Percentiles rank a stretch among this genome's conserved stretches.
Conservation (phyloP, 2,888 invertebrate genomes). For the Achlya flavicornis region DNA sequence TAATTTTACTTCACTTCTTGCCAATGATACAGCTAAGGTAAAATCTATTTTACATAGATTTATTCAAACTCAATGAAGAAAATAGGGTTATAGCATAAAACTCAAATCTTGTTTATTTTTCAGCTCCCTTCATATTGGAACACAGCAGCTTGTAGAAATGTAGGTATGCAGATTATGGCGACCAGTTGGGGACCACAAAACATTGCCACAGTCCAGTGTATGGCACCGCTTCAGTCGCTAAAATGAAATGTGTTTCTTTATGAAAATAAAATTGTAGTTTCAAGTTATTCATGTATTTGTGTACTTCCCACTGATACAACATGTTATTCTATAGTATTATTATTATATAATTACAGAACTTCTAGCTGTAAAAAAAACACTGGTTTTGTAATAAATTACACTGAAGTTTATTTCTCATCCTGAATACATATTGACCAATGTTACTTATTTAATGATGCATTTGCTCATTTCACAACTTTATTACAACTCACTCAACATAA, state of each 20-base stretch:
- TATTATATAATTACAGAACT: conserved; percentile 5
- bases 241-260: conserved; percentile 7
- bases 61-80: too few species aligned
- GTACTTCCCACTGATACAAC: conserved; percentile 9
- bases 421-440: conserved; percentile 80
- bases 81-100: neutral
- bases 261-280: conserved; percentile 8
- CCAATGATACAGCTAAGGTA: conserved; percentile 18
- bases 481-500: conserved; percentile 77
- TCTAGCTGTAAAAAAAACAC: conserved; percentile 38
- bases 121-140: conserved; percentile 75
- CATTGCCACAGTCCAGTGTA: neutral
- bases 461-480: conserved; percentile 72
- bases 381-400: conserved; percentile 80
- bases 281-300: conserved; percentile 6
- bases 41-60: conserved; percentile 19
- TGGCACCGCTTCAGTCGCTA: conserved; percentile 2
- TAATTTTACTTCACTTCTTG: conserved; percentile 10
- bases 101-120: conserved; percentile 26
- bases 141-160: conserved; percentile 62
- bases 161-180: neutral
- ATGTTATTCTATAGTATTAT: conserved; percentile 7
- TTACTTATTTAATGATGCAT: conserved; percentile 61
- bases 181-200: neutral
- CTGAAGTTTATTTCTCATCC: conserved; percentile 82